phyloP scores from a whole-genome alignment of 1,140 invertebrate species.

The Drosophila bifasciata region DNA sequence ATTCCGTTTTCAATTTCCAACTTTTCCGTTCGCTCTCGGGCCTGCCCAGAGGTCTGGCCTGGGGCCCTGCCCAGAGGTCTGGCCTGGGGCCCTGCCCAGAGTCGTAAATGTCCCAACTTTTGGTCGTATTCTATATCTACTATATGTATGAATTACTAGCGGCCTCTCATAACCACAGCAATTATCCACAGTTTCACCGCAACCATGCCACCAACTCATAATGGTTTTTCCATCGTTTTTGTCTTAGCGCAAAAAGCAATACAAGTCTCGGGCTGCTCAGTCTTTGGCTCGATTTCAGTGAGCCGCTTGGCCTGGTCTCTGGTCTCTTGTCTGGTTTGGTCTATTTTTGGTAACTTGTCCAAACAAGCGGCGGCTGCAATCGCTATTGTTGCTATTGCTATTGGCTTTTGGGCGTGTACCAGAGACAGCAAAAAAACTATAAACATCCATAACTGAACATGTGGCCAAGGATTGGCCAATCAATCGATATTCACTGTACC shows the following conservation, averaged over 20 bases:
- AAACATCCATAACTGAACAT: constrained; percentile 64
- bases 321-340: constrained; percentile 38
- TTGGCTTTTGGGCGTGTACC: constrained; percentile 63
- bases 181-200: constrained; percentile 59
- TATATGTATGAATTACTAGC: constrained; percentile 54
- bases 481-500: constrained; percentile 1
- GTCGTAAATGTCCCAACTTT: constrained; percentile 60
- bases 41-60: no score
- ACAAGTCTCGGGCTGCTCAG: constrained; percentile 22
- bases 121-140: constrained; percentile 30
- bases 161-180: constrained; percentile 43
- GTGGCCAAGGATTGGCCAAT: constrained; percentile 19
- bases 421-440: constrained; percentile 35
- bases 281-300: constrained; percentile 30
- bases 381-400: constrained; percentile 49
- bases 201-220: constrained; percentile 21
- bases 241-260: constrained; percentile 18
- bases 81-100: constrained; percentile 29
- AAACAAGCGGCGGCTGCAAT: constrained; percentile 47
- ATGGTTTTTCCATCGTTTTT: constrained; percentile 24
- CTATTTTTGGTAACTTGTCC: constrained; percentile 81
- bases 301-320: constrained; percentile 5
- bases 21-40: constrained; percentile 4
- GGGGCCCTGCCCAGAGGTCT: constrained; percentile 25
- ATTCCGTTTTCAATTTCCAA: constrained; percentile 27